These are phyloP conservation scores for Sebastes matsubarae DNA, from an alignment of 2,797 vertebrate genomes.

Conservation along the genomic window DNA sequence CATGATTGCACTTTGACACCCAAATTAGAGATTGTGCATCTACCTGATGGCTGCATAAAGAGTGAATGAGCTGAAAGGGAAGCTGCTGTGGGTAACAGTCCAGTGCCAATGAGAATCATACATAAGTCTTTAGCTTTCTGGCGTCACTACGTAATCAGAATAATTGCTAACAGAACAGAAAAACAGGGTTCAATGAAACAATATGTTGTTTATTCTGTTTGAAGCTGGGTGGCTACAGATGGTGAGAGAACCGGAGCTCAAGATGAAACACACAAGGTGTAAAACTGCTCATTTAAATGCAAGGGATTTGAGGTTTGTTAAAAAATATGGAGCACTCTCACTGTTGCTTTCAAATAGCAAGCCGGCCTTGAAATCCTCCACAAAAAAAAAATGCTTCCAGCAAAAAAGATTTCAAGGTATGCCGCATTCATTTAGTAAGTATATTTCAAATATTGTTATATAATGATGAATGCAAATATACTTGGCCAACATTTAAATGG, in stretches of 20 bases:
- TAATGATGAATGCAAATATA: background rate
- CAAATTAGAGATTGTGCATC: too few relatives aligned
- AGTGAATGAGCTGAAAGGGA: background rate
- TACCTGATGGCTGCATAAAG: background rate
- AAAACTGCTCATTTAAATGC: slow-evolving; percentile 49
- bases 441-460: background rate
- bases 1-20: background rate
- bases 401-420: background rate
- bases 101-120: background rate
- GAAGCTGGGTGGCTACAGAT: slow-evolving; percentile 43
- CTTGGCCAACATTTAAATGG: background rate
- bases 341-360: background rate
- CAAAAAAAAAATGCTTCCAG: background rate
- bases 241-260: slow-evolving; percentile 28
- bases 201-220: slow-evolving; percentile 27
- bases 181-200: background rate
- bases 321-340: slow-evolving; percentile 6
- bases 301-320: slow-evolving; percentile 24
- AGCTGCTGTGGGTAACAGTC: background rate
- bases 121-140: background rate
- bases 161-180: background rate
- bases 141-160: background rate
- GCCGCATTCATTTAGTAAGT: background rate
- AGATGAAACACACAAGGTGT: slow-evolving; percentile 43
- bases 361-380: background rate